These are phyloP conservation scores for Eulemur mongoz DNA, from an alignment of 2,797 vertebrate genomes.

Conservation along the genomic window DNA sequence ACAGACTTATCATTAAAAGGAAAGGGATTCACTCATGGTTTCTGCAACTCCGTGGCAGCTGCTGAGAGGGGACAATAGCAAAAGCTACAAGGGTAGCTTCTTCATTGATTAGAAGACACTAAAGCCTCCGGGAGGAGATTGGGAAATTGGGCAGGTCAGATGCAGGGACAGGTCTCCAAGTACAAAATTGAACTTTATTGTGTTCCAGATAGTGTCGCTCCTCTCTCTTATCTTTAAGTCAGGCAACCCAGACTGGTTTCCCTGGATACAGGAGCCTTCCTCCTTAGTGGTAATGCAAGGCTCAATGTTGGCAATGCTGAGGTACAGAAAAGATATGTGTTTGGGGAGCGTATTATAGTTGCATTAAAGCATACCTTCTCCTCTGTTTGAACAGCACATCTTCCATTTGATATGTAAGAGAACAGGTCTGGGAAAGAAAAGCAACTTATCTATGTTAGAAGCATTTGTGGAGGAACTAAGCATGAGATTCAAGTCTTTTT, in stretches of 20 bases:
- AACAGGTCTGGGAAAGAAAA: constrained; percentile 35
- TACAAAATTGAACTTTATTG: constrained; percentile 10
- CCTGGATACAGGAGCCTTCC: not conserved
- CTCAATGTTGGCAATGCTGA: not conserved
- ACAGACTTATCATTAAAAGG: not conserved
- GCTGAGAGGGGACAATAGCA: not conserved
- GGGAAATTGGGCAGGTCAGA: not conserved
- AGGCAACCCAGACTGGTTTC: not conserved
- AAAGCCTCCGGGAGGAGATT: not conserved
- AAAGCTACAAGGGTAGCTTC: not conserved
- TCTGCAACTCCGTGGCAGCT: not conserved
- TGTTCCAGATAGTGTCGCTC: not conserved
- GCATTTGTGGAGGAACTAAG: not conserved
- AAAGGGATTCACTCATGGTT: not conserved
- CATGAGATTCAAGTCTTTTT: constrained; percentile 9
- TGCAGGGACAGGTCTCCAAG: not conserved
- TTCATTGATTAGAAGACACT: not conserved
- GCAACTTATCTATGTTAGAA: not conserved
- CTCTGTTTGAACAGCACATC: not conserved
- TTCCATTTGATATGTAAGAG: not conserved
- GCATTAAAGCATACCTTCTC: not conserved
- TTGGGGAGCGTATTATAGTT: not conserved
- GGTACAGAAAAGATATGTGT: not conserved
- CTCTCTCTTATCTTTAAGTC: not conserved
- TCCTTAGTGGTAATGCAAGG: constrained; percentile 1